A percentile compares a stretch with the other conserved stretches of the same genome.
Conservation (phyloP, 2,888 invertebrate species). For the Phaonia tiefii region DNA sequence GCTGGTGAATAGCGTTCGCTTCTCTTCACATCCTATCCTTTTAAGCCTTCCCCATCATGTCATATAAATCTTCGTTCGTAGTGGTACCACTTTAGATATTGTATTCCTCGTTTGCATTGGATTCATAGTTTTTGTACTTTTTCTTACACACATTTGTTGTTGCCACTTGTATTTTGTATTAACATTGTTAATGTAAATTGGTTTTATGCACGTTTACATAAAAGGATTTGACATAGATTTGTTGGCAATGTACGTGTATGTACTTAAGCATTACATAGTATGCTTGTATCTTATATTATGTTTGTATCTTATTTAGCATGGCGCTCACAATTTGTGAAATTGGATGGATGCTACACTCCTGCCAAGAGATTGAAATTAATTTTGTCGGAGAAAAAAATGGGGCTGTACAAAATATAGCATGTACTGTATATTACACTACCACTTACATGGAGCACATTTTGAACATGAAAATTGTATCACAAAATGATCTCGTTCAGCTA, state of each 20-base stretch:
- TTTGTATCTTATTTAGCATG: slow-evolving; percentile 5
- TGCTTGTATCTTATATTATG: too few species aligned
- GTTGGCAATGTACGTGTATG: background rate
- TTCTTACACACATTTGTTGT: slow-evolving; percentile 25
- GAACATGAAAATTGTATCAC: background rate
- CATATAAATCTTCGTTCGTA: background rate
- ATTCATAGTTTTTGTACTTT: background rate
- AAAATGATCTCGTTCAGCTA: background rate
- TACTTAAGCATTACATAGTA: too few species aligned
- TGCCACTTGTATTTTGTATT: slow-evolving; percentile 15
- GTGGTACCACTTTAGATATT: background rate
- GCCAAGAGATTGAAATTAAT: background rate
- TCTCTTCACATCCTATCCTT: background rate
- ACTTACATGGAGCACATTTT: background rate
- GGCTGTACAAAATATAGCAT: too few species aligned
- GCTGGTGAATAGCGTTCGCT: background rate
- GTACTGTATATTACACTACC: too few species aligned
- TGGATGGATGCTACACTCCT: background rate
- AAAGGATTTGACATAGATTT: slow-evolving; percentile 41
- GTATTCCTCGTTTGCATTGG: background rate
- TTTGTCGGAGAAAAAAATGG: background rate
- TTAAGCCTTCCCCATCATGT: background rate
- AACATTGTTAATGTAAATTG: slow-evolving; percentile 26
- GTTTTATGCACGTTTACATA: slow-evolving; percentile 25
- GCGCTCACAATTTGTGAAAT: background rate